Conservation (phyloP, 2,797 vertebrate genomes). For the Anas bernieri region DNA sequence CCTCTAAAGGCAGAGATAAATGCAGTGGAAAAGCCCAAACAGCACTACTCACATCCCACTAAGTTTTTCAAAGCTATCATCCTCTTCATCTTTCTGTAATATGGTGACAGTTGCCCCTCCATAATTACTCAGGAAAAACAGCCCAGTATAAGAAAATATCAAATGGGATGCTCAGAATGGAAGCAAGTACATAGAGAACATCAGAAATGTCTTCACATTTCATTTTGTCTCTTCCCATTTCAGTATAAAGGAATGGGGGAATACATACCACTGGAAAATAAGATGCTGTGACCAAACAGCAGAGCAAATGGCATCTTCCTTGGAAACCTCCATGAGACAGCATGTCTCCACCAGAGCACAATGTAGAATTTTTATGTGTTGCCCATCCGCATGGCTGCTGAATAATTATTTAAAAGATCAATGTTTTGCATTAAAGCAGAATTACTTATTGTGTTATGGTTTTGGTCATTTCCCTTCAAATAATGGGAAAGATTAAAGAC, state of each 20-base stretch:
- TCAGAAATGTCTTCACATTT: background rate
- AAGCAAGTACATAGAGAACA: background rate
- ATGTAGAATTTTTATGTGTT: background rate
- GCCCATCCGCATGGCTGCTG: background rate
- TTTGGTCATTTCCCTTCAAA: background rate
- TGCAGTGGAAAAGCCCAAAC: background rate
- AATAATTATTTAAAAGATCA: background rate
- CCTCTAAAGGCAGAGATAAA: background rate
- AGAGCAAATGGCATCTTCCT: background rate
- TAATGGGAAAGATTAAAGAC: background rate
- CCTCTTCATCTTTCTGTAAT: background rate
- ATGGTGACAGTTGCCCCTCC: background rate
- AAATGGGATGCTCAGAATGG: background rate
- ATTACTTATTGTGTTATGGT: background rate
- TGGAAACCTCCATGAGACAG: background rate
- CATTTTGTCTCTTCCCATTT: background rate
- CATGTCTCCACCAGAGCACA: background rate
- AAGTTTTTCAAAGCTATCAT: background rate
- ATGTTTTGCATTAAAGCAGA: background rate
- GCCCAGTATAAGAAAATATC: background rate
- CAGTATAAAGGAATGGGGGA: background rate
- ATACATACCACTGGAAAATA: background rate
- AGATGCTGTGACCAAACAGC: background rate
- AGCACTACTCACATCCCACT: background rate
- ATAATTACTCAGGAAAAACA: background rate